Evolutionary conservation across 2,888 invertebrate genomes (phyloP).

Genomic region (Colletes collaris): DNA sequence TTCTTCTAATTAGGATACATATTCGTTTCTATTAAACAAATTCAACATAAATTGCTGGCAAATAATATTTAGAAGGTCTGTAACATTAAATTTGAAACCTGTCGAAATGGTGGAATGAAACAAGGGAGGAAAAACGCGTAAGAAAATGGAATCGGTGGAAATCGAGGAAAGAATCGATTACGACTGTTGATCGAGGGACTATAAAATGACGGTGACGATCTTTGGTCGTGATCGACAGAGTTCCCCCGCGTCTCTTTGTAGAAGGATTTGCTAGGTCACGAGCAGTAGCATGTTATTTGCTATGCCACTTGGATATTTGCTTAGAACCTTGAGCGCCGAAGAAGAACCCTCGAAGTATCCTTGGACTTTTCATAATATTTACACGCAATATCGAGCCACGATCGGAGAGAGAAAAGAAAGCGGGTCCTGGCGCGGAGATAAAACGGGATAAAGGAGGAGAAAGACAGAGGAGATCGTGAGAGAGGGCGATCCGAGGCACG

Average conservation of each 20-base stretch:
- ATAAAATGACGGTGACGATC: no score
- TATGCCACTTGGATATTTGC: slow-evolving; percentile 68
- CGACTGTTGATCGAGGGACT: no score
- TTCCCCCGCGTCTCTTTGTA: slow-evolving; percentile 41
- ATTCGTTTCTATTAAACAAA: no score
- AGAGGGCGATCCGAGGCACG: slow-evolving; percentile 53
- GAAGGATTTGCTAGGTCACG: slow-evolving; percentile 52
- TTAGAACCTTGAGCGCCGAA: slow-evolving; percentile 65
- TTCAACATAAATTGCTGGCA: no score
- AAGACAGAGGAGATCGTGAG: slow-evolving; percentile 58
- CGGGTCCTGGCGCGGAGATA: slow-evolving; percentile 19
- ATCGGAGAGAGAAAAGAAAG: slow-evolving; percentile 53
- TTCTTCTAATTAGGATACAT: no score
- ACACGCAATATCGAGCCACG: slow-evolving; percentile 70
- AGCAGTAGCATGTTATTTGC: slow-evolving; percentile 68
- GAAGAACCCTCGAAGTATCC: slow-evolving; percentile 67
- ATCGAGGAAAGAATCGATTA: no score
- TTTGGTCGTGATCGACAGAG: slow-evolving; percentile 46
- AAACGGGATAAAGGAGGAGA: slow-evolving; percentile 50
- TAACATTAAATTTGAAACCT: no score
- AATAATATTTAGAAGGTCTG: no score
- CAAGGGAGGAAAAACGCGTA: no score
- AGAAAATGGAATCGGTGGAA: no score
- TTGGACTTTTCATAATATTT: slow-evolving; percentile 75
- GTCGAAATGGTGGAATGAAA: no score